phyloP scores from a whole-genome alignment of 2,888 invertebrate species.

The Orthosia gothica region DNA sequence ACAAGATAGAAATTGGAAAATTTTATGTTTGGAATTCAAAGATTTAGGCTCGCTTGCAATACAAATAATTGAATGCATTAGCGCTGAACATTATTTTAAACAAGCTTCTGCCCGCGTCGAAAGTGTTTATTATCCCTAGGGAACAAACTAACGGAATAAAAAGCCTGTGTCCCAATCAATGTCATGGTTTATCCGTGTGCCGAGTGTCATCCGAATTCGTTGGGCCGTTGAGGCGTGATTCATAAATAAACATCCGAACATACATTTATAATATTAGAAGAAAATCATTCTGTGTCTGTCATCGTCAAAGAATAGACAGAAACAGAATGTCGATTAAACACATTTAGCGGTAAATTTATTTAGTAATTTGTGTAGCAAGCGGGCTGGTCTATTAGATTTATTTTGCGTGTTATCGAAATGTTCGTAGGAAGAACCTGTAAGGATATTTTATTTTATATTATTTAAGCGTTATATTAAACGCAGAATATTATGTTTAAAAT shows the following conservation, averaged over 20 bases:
- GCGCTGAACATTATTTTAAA: background rate
- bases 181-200: background rate
- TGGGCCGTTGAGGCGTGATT: background rate
- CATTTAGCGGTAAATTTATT: background rate
- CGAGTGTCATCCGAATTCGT: background rate
- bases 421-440: conserved; percentile 5
- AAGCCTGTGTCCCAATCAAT: background rate
- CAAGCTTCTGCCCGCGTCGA: background rate
- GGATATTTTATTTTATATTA: conserved; percentile 22
- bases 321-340: background rate
- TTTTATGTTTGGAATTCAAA: conserved; percentile 9
- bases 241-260: background rate
- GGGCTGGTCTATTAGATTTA: background rate
- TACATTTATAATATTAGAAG: background rate
- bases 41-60: background rate
- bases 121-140: background rate
- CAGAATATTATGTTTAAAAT: background rate
- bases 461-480: background rate
- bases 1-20: background rate
- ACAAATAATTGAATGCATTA: background rate
- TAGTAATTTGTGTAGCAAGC: background rate
- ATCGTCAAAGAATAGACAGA: no score
- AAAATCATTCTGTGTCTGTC: no score
- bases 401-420: background rate
- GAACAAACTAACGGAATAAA: background rate